Evolutionary conservation across 1,140 invertebrate genomes (phyloP).

Genomic region (Ips typographus): DNA sequence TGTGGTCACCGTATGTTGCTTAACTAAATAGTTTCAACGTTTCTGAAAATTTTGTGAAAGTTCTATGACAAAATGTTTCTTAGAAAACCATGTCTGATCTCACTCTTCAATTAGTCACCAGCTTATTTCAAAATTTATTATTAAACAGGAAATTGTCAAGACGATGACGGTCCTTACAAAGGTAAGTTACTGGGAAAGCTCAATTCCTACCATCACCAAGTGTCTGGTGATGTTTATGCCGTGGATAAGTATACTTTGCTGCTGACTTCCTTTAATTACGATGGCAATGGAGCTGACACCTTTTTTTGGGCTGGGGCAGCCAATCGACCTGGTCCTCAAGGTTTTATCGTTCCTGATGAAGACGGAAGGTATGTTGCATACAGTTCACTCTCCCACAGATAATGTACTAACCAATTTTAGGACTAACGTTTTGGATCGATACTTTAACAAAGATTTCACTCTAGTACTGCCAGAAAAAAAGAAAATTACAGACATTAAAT

Average conservation of each 20-base stretch:
- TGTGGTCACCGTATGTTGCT: no score
- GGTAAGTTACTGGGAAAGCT: slow-evolving; percentile 83
- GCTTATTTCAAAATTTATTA: not conserved
- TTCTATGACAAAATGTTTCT: no score
- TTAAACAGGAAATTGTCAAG: slow-evolving; percentile 37
- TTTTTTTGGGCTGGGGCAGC: slow-evolving; percentile 92
- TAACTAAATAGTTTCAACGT: no score
- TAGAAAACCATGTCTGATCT: no score
- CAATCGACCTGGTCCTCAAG: slow-evolving; percentile 82
- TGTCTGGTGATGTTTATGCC: slow-evolving; percentile 85
- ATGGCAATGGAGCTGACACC: slow-evolving; percentile 86
- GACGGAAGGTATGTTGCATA: slow-evolving; percentile 71
- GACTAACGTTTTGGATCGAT: slow-evolving; percentile 82
- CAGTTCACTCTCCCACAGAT: not conserved
- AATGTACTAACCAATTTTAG: slow-evolving; percentile 55
- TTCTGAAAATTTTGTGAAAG: no score
- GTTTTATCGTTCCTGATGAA: slow-evolving; percentile 88
- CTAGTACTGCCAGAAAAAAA: slow-evolving; percentile 82
- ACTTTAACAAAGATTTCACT: slow-evolving; percentile 84
- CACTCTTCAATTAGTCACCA: no score
- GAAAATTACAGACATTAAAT: slow-evolving; percentile 84
- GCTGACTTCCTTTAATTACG: slow-evolving; percentile 83
- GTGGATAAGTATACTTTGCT: slow-evolving; percentile 85
- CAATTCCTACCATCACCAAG: slow-evolving; percentile 89
- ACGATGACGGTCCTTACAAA: slow-evolving; percentile 70